phyloP scores from a whole-genome alignment of 2,888 invertebrate species.

The Leptopilina syphax region DNA sequence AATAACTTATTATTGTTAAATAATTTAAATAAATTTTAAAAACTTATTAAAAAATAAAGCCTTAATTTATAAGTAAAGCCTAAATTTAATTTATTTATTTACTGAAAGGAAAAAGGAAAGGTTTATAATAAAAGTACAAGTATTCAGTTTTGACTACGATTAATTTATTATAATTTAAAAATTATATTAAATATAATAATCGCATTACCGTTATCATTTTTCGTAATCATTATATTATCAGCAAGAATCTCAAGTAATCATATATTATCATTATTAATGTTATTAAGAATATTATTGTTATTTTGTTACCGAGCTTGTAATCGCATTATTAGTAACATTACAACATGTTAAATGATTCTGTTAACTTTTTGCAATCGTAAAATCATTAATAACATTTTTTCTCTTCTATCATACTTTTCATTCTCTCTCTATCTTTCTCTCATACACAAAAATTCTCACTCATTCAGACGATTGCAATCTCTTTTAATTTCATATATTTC shows the following conservation, averaged over 20 bases:
- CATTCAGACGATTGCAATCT: slow-evolving; percentile 43
- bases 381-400: slow-evolving; percentile 63
- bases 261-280: slow-evolving; percentile 65
- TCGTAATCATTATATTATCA: slow-evolving; percentile 65
- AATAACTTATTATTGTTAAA: no score
- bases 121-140: background rate
- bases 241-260: slow-evolving; percentile 67
- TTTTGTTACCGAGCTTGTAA: slow-evolving; percentile 59
- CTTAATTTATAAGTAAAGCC: no score
- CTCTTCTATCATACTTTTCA: slow-evolving; percentile 45
- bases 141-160: slow-evolving; percentile 54
- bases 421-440: slow-evolving; percentile 45
- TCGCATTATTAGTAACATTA: slow-evolving; percentile 65
- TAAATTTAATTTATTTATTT: no score
- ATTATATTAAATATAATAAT: slow-evolving; percentile 67
- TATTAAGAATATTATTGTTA: slow-evolving; percentile 68
- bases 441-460: slow-evolving; percentile 41
- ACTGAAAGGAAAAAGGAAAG: slow-evolving; percentile 12
- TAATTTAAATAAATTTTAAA: no score
- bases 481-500: slow-evolving; percentile 29
- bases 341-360: slow-evolving; percentile 66
- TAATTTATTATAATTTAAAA: slow-evolving; percentile 63
- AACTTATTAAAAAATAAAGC: no score
- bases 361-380: slow-evolving; percentile 63
- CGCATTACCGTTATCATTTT: slow-evolving; percentile 64